These are phyloP conservation scores for Pinna nobilis DNA, from an alignment of 1,140 invertebrate species.

Conservation along the genomic window DNA sequence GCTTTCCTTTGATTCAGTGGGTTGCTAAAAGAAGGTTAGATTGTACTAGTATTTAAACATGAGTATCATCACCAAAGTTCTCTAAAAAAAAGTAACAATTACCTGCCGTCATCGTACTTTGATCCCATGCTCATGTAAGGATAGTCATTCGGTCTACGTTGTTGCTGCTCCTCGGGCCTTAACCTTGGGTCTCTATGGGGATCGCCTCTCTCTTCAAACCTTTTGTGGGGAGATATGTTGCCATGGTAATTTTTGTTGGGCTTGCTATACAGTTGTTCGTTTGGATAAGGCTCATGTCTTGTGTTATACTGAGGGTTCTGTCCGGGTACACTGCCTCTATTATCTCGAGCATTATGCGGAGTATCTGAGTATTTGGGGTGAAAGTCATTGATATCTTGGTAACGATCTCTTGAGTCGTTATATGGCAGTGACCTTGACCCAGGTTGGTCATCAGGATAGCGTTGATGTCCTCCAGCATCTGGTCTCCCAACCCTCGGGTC, in stretches of 20 bases:
- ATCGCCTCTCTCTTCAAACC: slow-evolving; percentile 15
- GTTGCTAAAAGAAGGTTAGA: no score
- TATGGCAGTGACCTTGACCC: background rate
- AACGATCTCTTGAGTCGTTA: slow-evolving; percentile 10
- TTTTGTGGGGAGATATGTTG: slow-evolving; percentile 16
- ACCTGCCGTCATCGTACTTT: no score
- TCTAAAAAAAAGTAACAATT: no score
- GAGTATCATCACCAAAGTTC: no score
- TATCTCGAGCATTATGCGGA: background rate
- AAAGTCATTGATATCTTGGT: background rate
- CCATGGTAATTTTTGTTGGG: slow-evolving; percentile 8
- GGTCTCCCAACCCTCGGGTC: background rate
- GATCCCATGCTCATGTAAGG: slow-evolving; percentile 17
- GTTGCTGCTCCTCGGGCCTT: slow-evolving; percentile 8
- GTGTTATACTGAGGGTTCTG: background rate
- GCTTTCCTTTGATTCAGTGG: no score
- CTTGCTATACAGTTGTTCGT: slow-evolving; percentile 16
- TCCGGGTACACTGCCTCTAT: background rate
- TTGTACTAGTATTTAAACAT: no score
- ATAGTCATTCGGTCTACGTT: background rate
- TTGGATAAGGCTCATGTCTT: background rate
- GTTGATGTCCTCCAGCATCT: no score
- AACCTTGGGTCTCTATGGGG: slow-evolving; percentile 1
- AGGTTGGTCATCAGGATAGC: background rate
- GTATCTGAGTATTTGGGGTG: background rate